phyloP scores from a whole-genome alignment of 1,140 invertebrate species.

The Zaprionus camerounensis region DNA sequence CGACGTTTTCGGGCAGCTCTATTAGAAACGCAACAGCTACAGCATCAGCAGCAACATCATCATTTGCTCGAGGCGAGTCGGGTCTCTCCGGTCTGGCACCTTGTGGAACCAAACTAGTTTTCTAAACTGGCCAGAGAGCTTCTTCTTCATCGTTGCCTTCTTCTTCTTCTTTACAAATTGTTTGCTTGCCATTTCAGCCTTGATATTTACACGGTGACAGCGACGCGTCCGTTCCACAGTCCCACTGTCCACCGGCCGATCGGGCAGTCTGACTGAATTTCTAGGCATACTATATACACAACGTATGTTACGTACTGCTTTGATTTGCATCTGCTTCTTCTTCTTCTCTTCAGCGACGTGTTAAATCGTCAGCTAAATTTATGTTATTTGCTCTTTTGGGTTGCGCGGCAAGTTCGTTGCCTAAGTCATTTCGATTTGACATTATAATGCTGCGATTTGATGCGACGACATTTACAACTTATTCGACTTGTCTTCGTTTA shows the following conservation, averaged over 20 bases:
- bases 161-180: conserved; percentile 68
- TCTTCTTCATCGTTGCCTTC: conserved; percentile 55
- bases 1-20: conserved; percentile 62
- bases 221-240: conserved; percentile 15
- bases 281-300: conserved; percentile 26
- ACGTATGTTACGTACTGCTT: conserved; percentile 26
- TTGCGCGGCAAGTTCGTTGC: conserved; percentile 41
- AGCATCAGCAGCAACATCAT: conserved; percentile 23
- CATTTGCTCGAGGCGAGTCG: conserved; percentile 44
- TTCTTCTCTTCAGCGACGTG: conserved; percentile 27
- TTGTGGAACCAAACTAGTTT: conserved; percentile 59
- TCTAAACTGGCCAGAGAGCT: conserved; percentile 28
- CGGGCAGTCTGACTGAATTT: conserved; percentile 15
- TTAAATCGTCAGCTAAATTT: conserved; percentile 58
- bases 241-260: conserved; percentile 29
- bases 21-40: conserved; percentile 52
- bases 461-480: conserved; percentile 65
- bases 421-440: conserved; percentile 54
- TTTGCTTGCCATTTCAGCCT: conserved; percentile 41
- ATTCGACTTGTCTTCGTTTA: conserved; percentile 42
- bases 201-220: conserved; percentile 67
- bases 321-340: conserved; percentile 57
- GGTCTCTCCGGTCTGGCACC: conserved; percentile 25
- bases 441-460: conserved; percentile 53
- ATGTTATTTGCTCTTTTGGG: conserved; percentile 55